Percentiles rank a stretch among this genome's conserved stretches.
Evolutionary conservation across 2,113 vertebrate species (phyloP).

Genomic region (Ia io): DNA sequence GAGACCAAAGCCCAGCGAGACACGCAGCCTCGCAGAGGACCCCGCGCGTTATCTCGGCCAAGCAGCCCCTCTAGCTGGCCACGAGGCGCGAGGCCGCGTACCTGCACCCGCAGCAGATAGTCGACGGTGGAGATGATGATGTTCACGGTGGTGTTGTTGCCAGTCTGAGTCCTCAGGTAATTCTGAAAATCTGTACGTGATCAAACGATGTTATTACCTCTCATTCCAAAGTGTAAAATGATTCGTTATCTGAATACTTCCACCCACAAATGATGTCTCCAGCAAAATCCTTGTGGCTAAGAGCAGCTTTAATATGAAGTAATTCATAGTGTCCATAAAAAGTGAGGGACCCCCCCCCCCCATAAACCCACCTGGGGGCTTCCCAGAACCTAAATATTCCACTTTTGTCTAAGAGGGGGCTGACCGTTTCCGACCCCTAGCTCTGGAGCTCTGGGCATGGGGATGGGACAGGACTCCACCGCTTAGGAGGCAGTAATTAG

Average conservation of each 20-base stretch:
- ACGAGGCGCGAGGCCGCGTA: conserved; percentile 48
- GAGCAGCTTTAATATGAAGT: background rate
- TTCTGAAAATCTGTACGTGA: conserved; percentile 93
- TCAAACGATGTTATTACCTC: background rate
- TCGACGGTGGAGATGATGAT: conserved; percentile 98
- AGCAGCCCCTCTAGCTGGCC: background rate
- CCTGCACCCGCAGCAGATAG: conserved; percentile 96
- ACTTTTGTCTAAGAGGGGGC: background rate
- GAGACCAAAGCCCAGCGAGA: background rate
- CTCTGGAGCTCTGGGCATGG: background rate
- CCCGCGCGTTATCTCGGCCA: fast-evolving
- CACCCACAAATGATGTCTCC: background rate
- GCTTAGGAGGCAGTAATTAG: background rate
- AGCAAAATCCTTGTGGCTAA: background rate
- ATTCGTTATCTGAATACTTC: background rate
- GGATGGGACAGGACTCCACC: background rate
- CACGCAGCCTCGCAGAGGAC: fast-evolving
- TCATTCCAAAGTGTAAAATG: background rate
- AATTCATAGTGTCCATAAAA: background rate
- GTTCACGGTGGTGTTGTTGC: conserved; percentile 98
- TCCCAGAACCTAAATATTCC: background rate
- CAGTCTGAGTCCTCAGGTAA: conserved; percentile 96
- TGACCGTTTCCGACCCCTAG: background rate
- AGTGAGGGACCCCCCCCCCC: background rate
- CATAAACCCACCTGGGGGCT: background rate